phyloP scores from a whole-genome alignment of 2,888 invertebrate genomes.

The Drosophila eohydei region DNA sequence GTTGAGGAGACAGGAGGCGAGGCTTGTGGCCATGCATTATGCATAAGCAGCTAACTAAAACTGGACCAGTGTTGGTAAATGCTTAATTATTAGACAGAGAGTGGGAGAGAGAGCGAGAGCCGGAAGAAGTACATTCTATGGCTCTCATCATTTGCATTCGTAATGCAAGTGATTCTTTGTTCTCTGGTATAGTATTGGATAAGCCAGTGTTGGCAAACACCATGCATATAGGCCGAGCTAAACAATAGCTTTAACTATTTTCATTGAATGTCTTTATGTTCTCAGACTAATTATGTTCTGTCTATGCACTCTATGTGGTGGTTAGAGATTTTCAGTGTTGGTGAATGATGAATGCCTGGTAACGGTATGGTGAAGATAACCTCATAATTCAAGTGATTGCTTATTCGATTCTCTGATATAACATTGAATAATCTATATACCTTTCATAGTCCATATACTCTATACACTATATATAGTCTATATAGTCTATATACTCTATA shows the following conservation, averaged over 20 bases:
- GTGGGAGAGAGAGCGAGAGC: background rate
- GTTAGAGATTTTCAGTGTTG: background rate
- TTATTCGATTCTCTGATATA: no score
- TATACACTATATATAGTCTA: no score
- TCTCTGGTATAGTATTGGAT: background rate
- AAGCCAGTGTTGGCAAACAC: background rate
- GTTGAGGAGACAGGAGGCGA: slow-evolving; percentile 5
- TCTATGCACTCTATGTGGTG: background rate
- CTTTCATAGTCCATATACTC: no score
- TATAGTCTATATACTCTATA: no score
- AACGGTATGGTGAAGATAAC: no score
- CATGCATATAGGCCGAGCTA: no score
- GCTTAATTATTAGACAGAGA: background rate
- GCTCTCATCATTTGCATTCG: background rate
- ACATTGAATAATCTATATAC: no score
- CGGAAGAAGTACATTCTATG: background rate
- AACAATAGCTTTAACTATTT: no score
- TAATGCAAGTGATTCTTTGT: background rate
- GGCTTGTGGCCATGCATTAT: slow-evolving; percentile 15
- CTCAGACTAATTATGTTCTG: background rate
- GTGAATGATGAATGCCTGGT: no score
- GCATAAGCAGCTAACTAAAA: slow-evolving; percentile 3
- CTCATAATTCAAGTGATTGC: no score
- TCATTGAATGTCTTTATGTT: no score
- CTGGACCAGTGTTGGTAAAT: slow-evolving; percentile 27